Evolutionary conservation across 2,888 invertebrate genomes (phyloP), one percentile per base, ranked within the genome.

Genomic region (Lepidochrysops patricia): DNA sequence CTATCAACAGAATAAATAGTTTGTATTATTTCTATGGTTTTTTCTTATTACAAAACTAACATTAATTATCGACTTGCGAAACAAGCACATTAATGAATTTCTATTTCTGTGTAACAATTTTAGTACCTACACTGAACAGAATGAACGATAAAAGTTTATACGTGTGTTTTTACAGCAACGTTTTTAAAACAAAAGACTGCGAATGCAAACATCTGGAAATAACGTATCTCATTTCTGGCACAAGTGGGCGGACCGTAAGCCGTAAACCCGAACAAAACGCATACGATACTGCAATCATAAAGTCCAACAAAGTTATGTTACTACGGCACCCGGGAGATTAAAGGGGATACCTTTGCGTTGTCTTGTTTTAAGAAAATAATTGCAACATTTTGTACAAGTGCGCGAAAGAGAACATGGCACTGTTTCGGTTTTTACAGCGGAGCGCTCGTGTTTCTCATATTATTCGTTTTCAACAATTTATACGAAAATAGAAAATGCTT

Each of bases 211-310:
- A 54, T 54, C 54, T 54, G 54, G 54, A 19, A 54, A 54, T 54
- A 54, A 54, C 29, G 54, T 32, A 54, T 54, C 54, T 54, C 54
- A 54, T 54, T 54, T 32, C 54, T 54, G 54, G 54, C 54, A 29
- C 54, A 54, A 54, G 54, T 54, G 54, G 54, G 29, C 54, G 54
- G 54, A 29, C 54, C 12, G 15, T 32, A 54, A 32, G 54, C 54
- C 12, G 19, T 54, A 54, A 54, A 32, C 54, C 54, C 54, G 54
- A 54, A 54, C 29, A 54, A 54, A 54, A 54, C 54, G 54, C 54
- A 54, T 54, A 54, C 54, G 54, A 54, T 54, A 54, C 54, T 54
- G 54, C 54, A 54, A 54, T 54, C 54, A 54, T 54, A 54, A 54
- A 54, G 29, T 54, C 54, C 29, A 32, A 54, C 54, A 54, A 54